Percentiles rank a stretch among this genome's conserved stretches.
phyloP scores from a whole-genome alignment of 2,113 vertebrate genomes.

The Vicugna pacos region DNA sequence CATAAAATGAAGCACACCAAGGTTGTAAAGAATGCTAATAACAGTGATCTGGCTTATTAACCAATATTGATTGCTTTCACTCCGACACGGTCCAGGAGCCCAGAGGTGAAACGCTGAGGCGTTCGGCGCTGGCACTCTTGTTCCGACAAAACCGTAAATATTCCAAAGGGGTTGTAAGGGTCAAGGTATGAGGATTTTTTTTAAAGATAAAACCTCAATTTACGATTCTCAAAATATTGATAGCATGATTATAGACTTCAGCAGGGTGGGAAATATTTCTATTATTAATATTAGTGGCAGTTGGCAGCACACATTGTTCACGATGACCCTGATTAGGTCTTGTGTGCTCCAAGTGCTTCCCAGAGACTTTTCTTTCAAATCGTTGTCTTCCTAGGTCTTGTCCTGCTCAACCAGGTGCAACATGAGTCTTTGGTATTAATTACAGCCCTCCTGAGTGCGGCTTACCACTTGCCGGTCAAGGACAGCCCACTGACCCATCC shows the following conservation, averaged over 20 bases:
- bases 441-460: too few species aligned
- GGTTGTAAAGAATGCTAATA: slow-evolving; percentile 88
- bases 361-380: not conserved
- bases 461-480: not conserved
- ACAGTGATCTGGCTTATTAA: slow-evolving; percentile 87
- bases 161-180: not conserved
- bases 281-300: fast-evolving
- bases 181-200: not conserved
- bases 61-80: slow-evolving; percentile 86
- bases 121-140: slow-evolving; percentile 49
- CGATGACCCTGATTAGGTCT: not conserved
- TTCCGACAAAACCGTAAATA: slow-evolving; percentile 73
- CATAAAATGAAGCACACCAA: slow-evolving; percentile 87
- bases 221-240: not conserved
- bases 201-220: not conserved
- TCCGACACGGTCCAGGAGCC: slow-evolving; percentile 80
- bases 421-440: not conserved
- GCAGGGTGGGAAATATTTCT: not conserved
- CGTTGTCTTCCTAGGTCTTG: not conserved
- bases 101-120: slow-evolving; percentile 80
- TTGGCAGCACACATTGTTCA: not conserved
- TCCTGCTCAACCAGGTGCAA: not conserved
- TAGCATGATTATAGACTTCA: not conserved
- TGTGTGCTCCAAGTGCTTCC: not conserved
- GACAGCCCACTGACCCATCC: not conserved